A percentile compares a stretch with the other conserved stretches of the same genome.
These are phyloP conservation scores for Ammodytes dubius DNA, from an alignment of 2,113 vertebrate species.

Conservation along the genomic window DNA sequence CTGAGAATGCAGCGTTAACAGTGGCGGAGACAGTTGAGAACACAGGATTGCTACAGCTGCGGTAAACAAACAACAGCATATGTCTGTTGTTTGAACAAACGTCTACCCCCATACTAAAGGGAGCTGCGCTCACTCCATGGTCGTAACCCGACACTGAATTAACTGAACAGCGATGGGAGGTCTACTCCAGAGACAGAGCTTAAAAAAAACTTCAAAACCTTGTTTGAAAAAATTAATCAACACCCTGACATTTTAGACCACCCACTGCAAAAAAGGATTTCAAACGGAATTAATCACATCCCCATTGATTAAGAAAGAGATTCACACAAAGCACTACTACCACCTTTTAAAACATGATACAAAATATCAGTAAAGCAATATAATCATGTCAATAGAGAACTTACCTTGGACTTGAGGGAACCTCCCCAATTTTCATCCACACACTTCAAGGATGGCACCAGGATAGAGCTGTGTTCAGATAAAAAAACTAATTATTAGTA, in stretches of 20 bases:
- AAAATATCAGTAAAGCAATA: background rate
- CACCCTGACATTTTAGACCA: constrained; percentile 22
- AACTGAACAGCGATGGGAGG: constrained; percentile 36
- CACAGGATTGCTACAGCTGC: constrained; percentile 51
- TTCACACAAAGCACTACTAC: background rate
- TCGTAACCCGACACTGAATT: constrained; percentile 43
- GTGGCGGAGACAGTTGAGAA: constrained; percentile 41
- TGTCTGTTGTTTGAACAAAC: constrained; percentile 25
- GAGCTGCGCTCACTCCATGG: constrained; percentile 9
- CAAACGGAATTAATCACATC: background rate
- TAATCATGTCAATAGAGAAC: constrained; percentile 31
- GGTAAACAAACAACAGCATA: constrained; percentile 57
- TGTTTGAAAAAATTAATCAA: background rate
- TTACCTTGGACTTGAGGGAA: constrained; percentile 99
- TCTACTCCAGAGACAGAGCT: constrained; percentile 15
- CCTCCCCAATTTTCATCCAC: constrained; percentile 99
- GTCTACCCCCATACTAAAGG: background rate
- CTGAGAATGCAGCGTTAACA: constrained; percentile 41
- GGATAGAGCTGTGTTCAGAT: constrained; percentile 89
- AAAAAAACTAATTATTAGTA: constrained; percentile 15
- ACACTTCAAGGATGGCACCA: constrained; percentile 97
- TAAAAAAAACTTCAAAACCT: constrained; percentile 32
- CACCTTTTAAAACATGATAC: background rate
- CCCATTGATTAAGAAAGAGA: background rate
- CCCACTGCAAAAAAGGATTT: constrained; percentile 23